A percentile compares a stretch with the other conserved stretches of the same genome.
Evolutionary conservation across 2,888 invertebrate species (phyloP).

Genomic region (Agapostemon virescens): DNA sequence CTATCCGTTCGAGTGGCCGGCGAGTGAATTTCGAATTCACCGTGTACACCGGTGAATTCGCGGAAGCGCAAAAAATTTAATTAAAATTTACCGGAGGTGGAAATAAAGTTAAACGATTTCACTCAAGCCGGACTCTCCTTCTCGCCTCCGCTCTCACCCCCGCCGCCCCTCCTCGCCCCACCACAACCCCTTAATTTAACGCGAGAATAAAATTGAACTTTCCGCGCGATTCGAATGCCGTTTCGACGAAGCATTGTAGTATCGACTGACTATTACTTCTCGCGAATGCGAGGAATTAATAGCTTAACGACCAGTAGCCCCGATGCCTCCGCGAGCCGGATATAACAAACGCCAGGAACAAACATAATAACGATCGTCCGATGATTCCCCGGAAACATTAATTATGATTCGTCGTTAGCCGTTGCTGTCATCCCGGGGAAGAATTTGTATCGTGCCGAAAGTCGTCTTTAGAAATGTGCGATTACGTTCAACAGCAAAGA

Average conservation of each 20-base stretch:
- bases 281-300: background rate
- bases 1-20: background rate
- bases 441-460: background rate
- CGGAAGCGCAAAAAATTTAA: slow-evolving; percentile 34
- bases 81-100: slow-evolving; percentile 32
- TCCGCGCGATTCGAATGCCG: slow-evolving; percentile 4
- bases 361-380: background rate
- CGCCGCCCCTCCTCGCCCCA: background rate
- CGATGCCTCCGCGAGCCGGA: background rate
- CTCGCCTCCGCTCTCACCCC: too few relatives aligned
- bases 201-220: slow-evolving; percentile 17
- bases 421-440: background rate
- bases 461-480: background rate
- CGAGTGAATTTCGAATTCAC: slow-evolving; percentile 30
- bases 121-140: slow-evolving; percentile 1
- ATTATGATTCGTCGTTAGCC: background rate
- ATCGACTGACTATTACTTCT: background rate
- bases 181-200: background rate
- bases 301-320: background rate
- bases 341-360: background rate
- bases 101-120: slow-evolving; percentile 39
- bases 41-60: background rate
- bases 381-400: background rate
- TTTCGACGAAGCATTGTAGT: background rate
- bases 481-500: background rate